Evolutionary conservation across 2,888 invertebrate genomes (phyloP), one percentile per base, ranked within the genome.

Genomic region (Geotrupes spiniger): DNA sequence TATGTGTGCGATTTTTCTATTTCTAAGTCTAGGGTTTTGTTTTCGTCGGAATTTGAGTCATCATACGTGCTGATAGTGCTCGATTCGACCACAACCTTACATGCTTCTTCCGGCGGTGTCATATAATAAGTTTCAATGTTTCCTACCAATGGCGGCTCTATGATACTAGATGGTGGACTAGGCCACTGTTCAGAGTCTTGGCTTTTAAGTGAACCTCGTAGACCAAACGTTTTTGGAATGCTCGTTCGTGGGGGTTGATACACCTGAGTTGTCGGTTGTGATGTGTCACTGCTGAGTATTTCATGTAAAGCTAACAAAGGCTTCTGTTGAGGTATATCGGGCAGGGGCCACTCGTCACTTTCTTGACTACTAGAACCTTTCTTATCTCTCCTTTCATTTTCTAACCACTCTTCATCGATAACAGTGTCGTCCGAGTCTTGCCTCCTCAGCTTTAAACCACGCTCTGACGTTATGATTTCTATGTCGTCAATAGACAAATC

Each of bases 181-280:
- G 89, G 89, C 87, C 89, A 89, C 58, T 87, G 85, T 57, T 89
- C 86, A 4, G 86, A 85, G 56, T 85, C 85, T 66, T 87, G 86
- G 8, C 74, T 74, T 53, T 66, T 71, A 11, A 71, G 48, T 0
- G 73, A 73, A 4, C 70, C 69, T 29, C 71, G 60, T 31, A 74
- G 59, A 9, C 73, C 71, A 49, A 74, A 74, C 0, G 69, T 69
- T 59, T 71, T 72, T 0, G 74, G 74, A 21, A 74, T 72, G 39
- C 57, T 64, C 10, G 65, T 62, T 25, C 60, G 61, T 1, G 73
- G 71, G 2, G 72, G 67, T 60, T 68, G 70, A 47, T 60, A 73
- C 4, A 73, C 67, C 57, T 73, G 73, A 0, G 72, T 73, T 2
- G 69, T 70, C 49, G 63, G 67, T 52, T 74, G 73, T 1, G 72